phyloP scores from a whole-genome alignment of 2,797 vertebrate genomes.

The Podarcis siculus region DNA sequence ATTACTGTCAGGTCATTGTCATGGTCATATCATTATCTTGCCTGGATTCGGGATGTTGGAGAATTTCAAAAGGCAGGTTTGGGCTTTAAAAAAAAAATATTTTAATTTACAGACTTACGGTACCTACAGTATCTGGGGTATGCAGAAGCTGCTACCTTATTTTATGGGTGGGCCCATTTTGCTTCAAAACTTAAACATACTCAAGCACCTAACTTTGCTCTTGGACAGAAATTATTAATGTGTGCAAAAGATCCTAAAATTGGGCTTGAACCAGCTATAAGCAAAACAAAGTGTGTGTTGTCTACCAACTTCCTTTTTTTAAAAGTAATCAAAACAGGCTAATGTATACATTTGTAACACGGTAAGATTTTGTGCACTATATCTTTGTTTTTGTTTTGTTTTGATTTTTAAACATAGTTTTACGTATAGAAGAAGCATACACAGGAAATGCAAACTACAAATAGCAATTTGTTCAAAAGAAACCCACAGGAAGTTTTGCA shows the following conservation, averaged over 20 bases:
- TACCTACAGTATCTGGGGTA: no score
- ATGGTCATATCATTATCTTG: background rate
- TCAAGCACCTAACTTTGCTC: background rate
- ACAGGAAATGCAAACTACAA: slow-evolving; percentile 14
- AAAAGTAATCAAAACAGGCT: background rate
- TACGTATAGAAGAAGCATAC: slow-evolving; percentile 44
- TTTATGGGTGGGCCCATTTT: background rate
- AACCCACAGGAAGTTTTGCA: slow-evolving; percentile 55
- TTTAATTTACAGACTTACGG: background rate
- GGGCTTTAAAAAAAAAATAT: background rate
- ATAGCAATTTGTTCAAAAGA: slow-evolving; percentile 52
- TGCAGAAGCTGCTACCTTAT: background rate
- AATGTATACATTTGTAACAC: background rate
- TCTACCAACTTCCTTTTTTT: no score
- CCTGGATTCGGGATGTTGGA: background rate
- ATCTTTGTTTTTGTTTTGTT: background rate
- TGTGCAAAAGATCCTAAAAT: background rate
- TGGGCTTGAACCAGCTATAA: background rate
- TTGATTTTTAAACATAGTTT: slow-evolving; percentile 59
- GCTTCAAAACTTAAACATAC: background rate
- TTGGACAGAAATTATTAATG: background rate
- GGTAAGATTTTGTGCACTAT: slow-evolving; percentile 49
- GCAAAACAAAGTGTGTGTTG: background rate
- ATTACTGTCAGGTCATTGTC: background rate
- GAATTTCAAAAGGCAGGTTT: background rate